A percentile compares a stretch with the other conserved stretches of the same genome.
Evolutionary conservation across 2,888 invertebrate genomes (phyloP).

Genomic region (Agrotis clavis): DNA sequence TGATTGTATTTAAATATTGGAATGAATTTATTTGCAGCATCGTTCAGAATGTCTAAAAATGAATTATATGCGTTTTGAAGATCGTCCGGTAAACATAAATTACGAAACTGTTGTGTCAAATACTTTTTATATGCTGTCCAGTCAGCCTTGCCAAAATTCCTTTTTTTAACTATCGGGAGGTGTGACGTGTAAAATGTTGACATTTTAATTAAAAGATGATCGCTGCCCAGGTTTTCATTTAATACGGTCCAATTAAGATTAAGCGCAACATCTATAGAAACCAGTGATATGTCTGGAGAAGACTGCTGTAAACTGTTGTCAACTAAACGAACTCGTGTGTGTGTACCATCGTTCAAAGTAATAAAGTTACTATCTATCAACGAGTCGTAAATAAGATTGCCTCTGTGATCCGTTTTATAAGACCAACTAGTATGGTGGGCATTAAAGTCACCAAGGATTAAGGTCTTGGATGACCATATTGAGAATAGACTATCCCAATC

Average conservation of each 20-base stretch:
- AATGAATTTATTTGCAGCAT: conserved; percentile 3
- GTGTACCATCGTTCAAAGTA: conserved; percentile 10
- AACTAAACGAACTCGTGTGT: conserved; percentile 6
- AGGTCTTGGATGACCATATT: conserved; percentile 5
- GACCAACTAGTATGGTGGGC: conserved; percentile 25
- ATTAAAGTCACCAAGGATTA: conserved; percentile 24
- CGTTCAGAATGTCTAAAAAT: conserved; percentile 5
- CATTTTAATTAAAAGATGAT: conserved; percentile 4
- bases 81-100: background rate
- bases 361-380: conserved; percentile 7
- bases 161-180: background rate
- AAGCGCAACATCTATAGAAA: background rate
- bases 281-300: no score
- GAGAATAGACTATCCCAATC: conserved; percentile 11
- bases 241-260: no score
- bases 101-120: background rate
- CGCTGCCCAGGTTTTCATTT: conserved; percentile 15
- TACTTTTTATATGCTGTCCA: background rate
- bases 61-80: background rate
- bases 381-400: conserved; percentile 6
- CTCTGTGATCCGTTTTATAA: conserved; percentile 24
- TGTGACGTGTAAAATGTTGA: background rate
- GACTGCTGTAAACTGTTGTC: no score
- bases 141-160: conserved; percentile 3
- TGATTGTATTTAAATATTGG: conserved; percentile 3